phyloP scores from a whole-genome alignment of 2,113 vertebrate species.

The Stigmatopora nigra region DNA sequence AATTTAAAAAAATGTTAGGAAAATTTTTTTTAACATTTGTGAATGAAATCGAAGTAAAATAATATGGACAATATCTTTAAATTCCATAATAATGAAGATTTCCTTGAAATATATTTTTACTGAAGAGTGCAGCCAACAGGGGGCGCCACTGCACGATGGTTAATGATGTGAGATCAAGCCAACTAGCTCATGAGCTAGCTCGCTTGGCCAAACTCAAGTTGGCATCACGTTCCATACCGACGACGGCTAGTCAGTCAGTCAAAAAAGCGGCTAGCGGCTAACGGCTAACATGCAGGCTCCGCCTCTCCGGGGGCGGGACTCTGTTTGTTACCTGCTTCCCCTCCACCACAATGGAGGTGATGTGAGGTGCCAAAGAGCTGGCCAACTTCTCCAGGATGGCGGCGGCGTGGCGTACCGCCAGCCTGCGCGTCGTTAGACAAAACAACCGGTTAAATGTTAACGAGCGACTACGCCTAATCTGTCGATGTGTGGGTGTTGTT shows the following conservation, averaged over 20 bases:
- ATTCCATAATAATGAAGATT: not conserved
- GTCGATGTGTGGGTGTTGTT: not conserved
- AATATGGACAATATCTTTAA: not conserved
- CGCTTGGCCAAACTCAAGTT: conserved; percentile 9
- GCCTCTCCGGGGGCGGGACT: not conserved
- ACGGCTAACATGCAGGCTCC: conserved; percentile 54
- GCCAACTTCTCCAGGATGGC: conserved; percentile 85
- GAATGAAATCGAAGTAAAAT: not conserved
- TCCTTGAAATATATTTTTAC: not conserved
- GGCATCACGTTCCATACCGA: conserved; percentile 20
- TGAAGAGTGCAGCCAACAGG: conserved; percentile 9
- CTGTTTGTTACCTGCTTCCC: conserved; percentile 95
- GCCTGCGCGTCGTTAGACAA: conserved; percentile 55
- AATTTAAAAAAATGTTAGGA: not conserved
- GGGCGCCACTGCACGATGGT: conserved; percentile 21
- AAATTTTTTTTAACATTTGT: not conserved
- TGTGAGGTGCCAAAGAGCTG: conserved; percentile 91
- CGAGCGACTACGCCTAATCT: not conserved
- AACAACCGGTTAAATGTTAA: not conserved
- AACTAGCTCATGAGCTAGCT: conserved; percentile 2
- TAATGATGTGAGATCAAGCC: conserved; percentile 36
- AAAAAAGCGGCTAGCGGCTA: not conserved
- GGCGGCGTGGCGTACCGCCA: conserved; percentile 86
- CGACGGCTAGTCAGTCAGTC: not conserved
- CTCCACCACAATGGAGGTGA: conserved; percentile 94